These are phyloP conservation scores for Drosophila anomelani DNA, from an alignment of 2,888 invertebrate species.

Conservation along the genomic window DNA sequence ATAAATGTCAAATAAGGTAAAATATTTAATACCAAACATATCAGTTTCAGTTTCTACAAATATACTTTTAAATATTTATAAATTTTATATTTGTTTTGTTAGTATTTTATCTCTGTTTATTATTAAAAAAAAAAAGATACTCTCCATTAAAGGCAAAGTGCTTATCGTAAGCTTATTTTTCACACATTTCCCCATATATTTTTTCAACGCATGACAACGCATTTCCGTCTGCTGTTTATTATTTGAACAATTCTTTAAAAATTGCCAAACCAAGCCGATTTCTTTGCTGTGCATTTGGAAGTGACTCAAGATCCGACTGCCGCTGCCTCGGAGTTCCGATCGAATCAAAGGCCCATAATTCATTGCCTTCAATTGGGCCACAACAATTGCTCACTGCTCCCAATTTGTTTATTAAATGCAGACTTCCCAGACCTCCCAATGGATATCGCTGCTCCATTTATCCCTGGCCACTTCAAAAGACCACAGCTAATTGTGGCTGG, in stretches of 20 bases:
- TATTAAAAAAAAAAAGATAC: too few species aligned
- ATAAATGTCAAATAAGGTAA: too few species aligned
- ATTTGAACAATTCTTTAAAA: background rate
- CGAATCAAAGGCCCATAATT: constrained; percentile 38
- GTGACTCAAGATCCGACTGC: constrained; percentile 30
- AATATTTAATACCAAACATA: too few species aligned
- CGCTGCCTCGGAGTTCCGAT: constrained; percentile 23
- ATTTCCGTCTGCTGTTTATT: constrained; percentile 3
- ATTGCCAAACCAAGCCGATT: background rate
- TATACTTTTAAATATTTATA: too few species aligned
- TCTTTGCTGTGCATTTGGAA: constrained; percentile 6
- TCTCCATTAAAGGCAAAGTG: too few species aligned
- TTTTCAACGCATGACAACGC: background rate
- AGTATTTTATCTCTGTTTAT: too few species aligned
- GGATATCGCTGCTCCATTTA: constrained; percentile 56
- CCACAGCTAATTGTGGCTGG: constrained; percentile 51
- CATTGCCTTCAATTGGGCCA: constrained; percentile 57
- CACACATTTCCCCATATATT: background rate
- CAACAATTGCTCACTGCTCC: constrained; percentile 55
- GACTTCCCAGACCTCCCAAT: constrained; percentile 10
- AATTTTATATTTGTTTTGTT: too few species aligned
- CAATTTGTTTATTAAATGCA: constrained; percentile 71
- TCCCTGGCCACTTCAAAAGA: constrained; percentile 47
- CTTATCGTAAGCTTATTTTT: background rate
- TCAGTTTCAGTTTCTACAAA: too few species aligned